Percentiles rank a stretch among this genome's conserved stretches.
Conservation (phyloP, 2,888 invertebrate genomes). For the Chrysolina oricalcia region DNA sequence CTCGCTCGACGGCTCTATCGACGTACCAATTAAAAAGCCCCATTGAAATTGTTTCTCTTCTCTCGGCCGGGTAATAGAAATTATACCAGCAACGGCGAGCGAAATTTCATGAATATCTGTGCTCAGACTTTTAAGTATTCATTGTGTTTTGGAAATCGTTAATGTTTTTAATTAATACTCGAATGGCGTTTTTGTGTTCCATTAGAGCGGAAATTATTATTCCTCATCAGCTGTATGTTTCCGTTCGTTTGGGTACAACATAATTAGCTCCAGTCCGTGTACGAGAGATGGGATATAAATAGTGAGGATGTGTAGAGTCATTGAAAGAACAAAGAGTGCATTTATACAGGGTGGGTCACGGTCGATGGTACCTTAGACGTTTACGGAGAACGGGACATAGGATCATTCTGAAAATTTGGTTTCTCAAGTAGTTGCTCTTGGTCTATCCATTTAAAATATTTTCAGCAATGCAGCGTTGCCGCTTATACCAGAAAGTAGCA, state of each 20-base stretch:
- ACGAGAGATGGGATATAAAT: not conserved
- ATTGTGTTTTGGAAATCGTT: conserved; percentile 31
- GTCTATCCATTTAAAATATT: no score
- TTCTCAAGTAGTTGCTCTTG: no score
- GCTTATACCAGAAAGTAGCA: no score
- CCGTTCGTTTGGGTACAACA: conserved; percentile 2
- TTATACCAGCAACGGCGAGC: not conserved
- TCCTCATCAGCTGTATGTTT: conserved; percentile 11
- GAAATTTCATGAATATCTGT: conserved; percentile 34
- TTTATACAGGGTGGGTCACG: not conserved
- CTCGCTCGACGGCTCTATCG: conserved; percentile 32
- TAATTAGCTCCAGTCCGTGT: conserved; percentile 1
- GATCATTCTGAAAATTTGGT: no score
- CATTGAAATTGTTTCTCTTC: conserved; percentile 33
- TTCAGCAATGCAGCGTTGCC: no score
- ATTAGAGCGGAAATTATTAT: conserved; percentile 18
- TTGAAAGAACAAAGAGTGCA: not conserved
- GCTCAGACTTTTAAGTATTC: conserved; percentile 31
- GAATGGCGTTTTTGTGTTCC: conserved; percentile 34
- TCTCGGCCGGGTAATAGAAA: conserved; percentile 16
- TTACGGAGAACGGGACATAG: no score
- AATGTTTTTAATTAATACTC: conserved; percentile 35
- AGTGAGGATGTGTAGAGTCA: not conserved
- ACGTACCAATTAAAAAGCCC: conserved; percentile 38
- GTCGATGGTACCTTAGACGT: no score